Evolutionary conservation across 2,797 vertebrate species (phyloP).

Genomic region (Sciurus carolinensis): DNA sequence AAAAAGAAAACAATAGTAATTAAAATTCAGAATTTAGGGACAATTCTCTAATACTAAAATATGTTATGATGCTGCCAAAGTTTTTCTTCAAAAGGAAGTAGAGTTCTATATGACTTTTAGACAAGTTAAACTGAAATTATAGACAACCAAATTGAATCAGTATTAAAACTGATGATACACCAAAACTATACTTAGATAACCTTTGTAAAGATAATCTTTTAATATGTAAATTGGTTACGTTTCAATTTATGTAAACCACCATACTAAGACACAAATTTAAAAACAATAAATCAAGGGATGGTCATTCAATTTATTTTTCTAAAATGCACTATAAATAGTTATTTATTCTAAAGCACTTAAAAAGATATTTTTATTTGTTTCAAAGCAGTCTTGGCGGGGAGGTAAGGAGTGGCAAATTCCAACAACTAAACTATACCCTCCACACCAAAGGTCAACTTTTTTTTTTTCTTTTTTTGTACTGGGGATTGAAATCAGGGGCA

Average conservation of each 20-base stretch:
- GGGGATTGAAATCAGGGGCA: no score
- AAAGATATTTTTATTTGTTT: constrained; percentile 38
- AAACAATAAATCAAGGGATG: not conserved
- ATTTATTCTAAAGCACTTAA: not conserved
- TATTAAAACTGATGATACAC: not conserved
- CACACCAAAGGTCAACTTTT: not conserved
- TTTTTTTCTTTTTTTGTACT: no score
- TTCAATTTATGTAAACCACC: constrained; percentile 7
- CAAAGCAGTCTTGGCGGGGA: not conserved
- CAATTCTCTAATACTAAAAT: not conserved
- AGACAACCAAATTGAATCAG: constrained; percentile 36
- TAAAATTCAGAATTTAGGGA: constrained; percentile 54
- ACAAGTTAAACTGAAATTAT: constrained; percentile 30
- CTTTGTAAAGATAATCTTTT: constrained; percentile 3
- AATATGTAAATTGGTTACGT: not conserved
- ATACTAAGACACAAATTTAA: not conserved
- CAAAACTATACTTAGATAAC: constrained; percentile 27
- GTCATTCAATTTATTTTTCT: not conserved
- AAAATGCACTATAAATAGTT: not conserved
- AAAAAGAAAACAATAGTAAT: constrained; percentile 72
- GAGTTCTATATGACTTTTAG: constrained; percentile 56
- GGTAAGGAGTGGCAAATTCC: not conserved
- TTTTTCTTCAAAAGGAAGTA: constrained; percentile 47
- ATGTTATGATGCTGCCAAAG: constrained; percentile 40
- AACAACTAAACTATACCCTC: not conserved